Conservation (phyloP, 1,140 invertebrate genomes). For the Diploscapter pachys region DNA sequence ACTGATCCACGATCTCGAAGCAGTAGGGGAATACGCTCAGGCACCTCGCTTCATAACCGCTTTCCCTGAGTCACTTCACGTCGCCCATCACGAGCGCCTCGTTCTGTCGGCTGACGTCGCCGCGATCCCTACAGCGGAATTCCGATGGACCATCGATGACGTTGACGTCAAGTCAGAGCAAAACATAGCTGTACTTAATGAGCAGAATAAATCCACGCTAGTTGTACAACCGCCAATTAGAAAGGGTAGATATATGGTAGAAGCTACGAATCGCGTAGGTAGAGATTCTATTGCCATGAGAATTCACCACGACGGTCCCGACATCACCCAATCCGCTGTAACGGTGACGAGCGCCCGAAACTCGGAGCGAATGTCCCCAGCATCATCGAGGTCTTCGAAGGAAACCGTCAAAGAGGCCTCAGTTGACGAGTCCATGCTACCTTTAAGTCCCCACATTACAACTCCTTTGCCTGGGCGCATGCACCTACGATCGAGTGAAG, state of each 20-base stretch:
- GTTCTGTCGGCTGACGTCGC: conserved; percentile 41
- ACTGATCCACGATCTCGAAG: too few relatives aligned
- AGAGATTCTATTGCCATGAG: conserved; percentile 15
- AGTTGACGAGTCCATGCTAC: too few relatives aligned
- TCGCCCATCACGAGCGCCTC: conserved; percentile 43
- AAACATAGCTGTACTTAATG: conserved; percentile 39
- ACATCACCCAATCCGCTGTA: conserved; percentile 34
- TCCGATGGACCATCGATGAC: conserved; percentile 51
- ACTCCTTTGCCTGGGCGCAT: not conserved
- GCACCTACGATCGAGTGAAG: conserved; percentile 39
- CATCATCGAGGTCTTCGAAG: too few relatives aligned
- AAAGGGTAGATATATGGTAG: conserved; percentile 43
- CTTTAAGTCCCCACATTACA: too few relatives aligned
- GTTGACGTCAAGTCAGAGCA: conserved; percentile 36
- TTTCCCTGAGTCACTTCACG: conserved; percentile 44
- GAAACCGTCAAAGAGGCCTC: too few relatives aligned
- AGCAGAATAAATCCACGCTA: conserved; percentile 47
- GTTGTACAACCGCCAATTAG: conserved; percentile 45
- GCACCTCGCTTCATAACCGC: conserved; percentile 45
- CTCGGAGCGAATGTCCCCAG: conserved; percentile 2
- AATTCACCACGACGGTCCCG: conserved; percentile 12
- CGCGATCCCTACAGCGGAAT: conserved; percentile 45
- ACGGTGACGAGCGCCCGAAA: conserved; percentile 30
- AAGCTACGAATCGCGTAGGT: conserved; percentile 41
- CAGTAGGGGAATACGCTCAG: conserved; percentile 14